These are phyloP conservation scores for Junonia oenone DNA, from an alignment of 2,888 invertebrate genomes.

Conservation along the genomic window DNA sequence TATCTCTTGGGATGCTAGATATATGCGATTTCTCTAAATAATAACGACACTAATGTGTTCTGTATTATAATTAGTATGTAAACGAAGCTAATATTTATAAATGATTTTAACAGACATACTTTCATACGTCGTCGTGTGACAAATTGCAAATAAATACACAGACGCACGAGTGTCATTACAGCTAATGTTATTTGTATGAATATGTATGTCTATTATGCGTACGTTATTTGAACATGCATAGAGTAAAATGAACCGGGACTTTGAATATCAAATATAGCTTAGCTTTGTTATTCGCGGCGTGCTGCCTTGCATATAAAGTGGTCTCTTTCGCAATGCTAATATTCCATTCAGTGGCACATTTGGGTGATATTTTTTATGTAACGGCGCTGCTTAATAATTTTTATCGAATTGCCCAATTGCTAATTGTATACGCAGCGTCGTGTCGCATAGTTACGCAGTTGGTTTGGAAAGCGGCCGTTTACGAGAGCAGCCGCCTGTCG, in stretches of 20 bases:
- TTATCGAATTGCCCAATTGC: slow-evolving; percentile 31
- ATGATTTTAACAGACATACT: neutral
- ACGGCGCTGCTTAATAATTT: slow-evolving; percentile 27
- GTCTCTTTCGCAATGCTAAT: slow-evolving; percentile 50
- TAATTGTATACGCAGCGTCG: slow-evolving; percentile 24
- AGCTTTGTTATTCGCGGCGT: slow-evolving; percentile 44
- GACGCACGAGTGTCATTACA: slow-evolving; percentile 6
- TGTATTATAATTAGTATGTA: neutral
- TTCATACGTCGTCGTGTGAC: neutral
- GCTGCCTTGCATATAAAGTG: slow-evolving; percentile 55
- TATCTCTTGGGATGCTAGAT: neutral
- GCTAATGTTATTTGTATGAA: slow-evolving; percentile 20
- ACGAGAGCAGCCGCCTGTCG: slow-evolving; percentile 5
- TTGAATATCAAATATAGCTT: slow-evolving; percentile 53
- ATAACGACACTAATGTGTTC: neutral
- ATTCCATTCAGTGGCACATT: slow-evolving; percentile 45
- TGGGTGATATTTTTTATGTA: slow-evolving; percentile 34
- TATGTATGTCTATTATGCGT: slow-evolving; percentile 16
- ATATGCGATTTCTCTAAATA: neutral
- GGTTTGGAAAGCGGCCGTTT: slow-evolving; percentile 23
- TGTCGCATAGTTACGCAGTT: slow-evolving; percentile 14
- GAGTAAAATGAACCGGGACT: slow-evolving; percentile 51
- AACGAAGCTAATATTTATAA: neutral
- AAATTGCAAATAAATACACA: neutral
- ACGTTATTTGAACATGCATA: slow-evolving; percentile 31